A percentile compares a stretch with the other conserved stretches of the same genome.
phyloP scores from a whole-genome alignment of 2,797 vertebrate species.

The Crenuchus spilurus region DNA sequence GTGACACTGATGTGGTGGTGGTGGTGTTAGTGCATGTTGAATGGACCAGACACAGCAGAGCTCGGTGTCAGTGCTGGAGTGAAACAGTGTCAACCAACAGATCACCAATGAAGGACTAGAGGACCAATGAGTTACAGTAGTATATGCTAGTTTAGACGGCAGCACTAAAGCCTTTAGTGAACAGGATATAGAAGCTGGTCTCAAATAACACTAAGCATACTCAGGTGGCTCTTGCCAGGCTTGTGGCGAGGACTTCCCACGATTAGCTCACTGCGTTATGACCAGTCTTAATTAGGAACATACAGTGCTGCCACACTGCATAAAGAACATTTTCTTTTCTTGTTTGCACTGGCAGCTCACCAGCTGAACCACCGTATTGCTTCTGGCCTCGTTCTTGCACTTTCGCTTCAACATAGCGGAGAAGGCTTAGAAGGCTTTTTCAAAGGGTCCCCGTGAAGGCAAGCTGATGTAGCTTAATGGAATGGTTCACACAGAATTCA shows the following conservation, averaged over 20 bases:
- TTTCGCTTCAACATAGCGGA: not conserved
- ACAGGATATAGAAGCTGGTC: slow-evolving; percentile 60
- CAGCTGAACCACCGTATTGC: slow-evolving; percentile 26
- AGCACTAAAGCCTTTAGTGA: not conserved
- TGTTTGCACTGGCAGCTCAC: slow-evolving; percentile 42
- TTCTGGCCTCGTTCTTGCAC: slow-evolving; percentile 23
- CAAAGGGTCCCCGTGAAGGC: slow-evolving; percentile 31
- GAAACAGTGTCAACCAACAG: not conserved
- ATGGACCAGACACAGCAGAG: too few relatives aligned
- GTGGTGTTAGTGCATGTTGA: too few relatives aligned
- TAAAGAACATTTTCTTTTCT: slow-evolving; percentile 5
- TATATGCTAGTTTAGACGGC: too few relatives aligned
- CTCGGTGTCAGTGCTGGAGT: not conserved
- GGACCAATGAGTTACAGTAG: not conserved
- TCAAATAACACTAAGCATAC: not conserved
- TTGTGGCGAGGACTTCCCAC: slow-evolving; percentile 8
- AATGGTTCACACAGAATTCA: too few relatives aligned
- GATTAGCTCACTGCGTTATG: slow-evolving; percentile 29
- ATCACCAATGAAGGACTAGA: too few relatives aligned
- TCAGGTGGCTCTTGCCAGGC: slow-evolving; percentile 7
- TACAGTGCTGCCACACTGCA: slow-evolving; percentile 15
- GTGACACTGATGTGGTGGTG: too few relatives aligned
- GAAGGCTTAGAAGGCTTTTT: slow-evolving; percentile 11
- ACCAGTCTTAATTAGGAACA: slow-evolving; percentile 42
- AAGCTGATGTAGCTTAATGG: slow-evolving; percentile 31